Evolutionary conservation across 2,113 vertebrate genomes (phyloP).

Genomic region (Xiphophorus couchianus): DNA sequence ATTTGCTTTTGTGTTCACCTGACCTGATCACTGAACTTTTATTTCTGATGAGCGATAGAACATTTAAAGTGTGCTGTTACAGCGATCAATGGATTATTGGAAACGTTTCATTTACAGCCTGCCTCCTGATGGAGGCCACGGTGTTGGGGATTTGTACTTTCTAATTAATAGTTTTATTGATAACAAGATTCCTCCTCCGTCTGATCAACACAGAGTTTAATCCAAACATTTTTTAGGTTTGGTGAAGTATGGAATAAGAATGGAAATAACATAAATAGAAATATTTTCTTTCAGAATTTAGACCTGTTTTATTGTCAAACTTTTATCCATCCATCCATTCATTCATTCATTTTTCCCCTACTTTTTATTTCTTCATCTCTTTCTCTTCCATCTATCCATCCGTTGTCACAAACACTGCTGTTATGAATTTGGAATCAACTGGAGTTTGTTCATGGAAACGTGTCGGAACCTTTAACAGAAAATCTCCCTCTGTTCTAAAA

Average conservation of each 20-base stretch:
- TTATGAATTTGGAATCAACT: neutral
- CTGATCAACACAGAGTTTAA: neutral
- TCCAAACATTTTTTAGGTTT: neutral
- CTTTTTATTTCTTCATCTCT: too few relatives aligned
- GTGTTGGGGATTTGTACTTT: neutral
- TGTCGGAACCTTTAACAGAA: neutral
- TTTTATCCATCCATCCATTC: too few relatives aligned
- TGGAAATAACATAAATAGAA: neutral
- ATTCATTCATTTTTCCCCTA: too few relatives aligned
- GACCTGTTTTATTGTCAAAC: too few relatives aligned
- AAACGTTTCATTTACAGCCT: constrained; percentile 10
- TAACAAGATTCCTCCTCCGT: neutral
- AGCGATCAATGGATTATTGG: neutral
- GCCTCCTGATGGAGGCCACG: constrained; percentile 19
- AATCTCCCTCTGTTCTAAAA: constrained; percentile 13
- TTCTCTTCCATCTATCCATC: too few relatives aligned
- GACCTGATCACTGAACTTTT: too few relatives aligned
- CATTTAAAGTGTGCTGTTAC: too few relatives aligned
- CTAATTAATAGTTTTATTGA: neutral
- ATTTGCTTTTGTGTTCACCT: too few relatives aligned
- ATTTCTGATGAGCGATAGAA: too few relatives aligned
- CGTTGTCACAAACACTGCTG: too few relatives aligned
- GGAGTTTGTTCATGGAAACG: neutral
- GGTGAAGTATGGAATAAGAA: neutral
- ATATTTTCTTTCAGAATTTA: neutral